A percentile compares a stretch with the other conserved stretches of the same genome.
Evolutionary conservation across 2,113 vertebrate species (phyloP).

Genomic region (Herpetotheres cachinnans): DNA sequence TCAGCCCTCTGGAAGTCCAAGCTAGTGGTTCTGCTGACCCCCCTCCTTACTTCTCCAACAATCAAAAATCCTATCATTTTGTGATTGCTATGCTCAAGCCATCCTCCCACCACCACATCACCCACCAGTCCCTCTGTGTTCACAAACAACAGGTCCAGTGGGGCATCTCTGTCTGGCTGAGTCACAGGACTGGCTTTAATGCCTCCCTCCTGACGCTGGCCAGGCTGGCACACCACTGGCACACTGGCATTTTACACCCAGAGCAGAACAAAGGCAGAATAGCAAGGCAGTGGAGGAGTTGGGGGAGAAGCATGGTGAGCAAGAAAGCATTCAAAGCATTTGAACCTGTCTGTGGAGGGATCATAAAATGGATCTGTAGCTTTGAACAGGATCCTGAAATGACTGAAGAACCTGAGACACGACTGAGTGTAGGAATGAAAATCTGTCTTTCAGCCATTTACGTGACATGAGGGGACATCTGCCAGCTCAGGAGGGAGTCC

Average conservation of each 20-base stretch:
- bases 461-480: not conserved
- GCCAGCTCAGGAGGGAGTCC: slow-evolving; percentile 18
- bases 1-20: too few relatives aligned
- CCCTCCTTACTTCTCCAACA: not conserved
- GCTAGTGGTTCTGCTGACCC: too few relatives aligned
- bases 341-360: not conserved
- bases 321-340: not conserved
- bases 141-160: not conserved
- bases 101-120: not conserved
- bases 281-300: not conserved
- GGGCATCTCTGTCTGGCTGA: not conserved
- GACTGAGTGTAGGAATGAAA: not conserved
- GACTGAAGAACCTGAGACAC: not conserved
- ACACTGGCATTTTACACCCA: rapidly evolving
- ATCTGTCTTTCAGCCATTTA: not conserved
- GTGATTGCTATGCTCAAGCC: not conserved
- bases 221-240: not conserved
- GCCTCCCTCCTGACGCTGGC: not conserved
- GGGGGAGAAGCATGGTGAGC: rapidly evolving
- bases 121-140: not conserved
- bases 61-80: not conserved
- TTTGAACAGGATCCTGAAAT: not conserved
- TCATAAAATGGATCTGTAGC: not conserved
- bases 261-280: not conserved
- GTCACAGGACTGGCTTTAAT: not conserved